Evolutionary conservation across 2,113 vertebrate genomes (phyloP).

Genomic region (human (Homo sapiens)): GRCh38 chr2:39134001-39134500

Average conservation of each 20-base stretch:
- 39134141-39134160: neutral
- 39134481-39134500: slow-evolving; percentile 25
- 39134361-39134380: neutral
- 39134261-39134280: neutral
- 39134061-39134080: neutral
- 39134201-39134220: neutral
- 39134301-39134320: neutral
- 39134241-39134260: neutral
- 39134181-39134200: neutral
- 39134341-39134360: neutral
- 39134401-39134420: neutral
- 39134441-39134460: neutral
- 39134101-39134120: neutral
- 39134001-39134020: too few species aligned
- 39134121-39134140: neutral
- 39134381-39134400: neutral
- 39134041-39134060: neutral
- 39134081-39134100: neutral
- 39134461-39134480: neutral
- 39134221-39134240: neutral
- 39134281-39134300: neutral
- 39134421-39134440: slow-evolving; percentile 7
- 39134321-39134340: neutral
- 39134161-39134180: neutral
- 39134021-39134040: too few species aligned